These are phyloP conservation scores for Myodes glareolus DNA, from an alignment of 2,113 vertebrate species.

Conservation along the genomic window DNA sequence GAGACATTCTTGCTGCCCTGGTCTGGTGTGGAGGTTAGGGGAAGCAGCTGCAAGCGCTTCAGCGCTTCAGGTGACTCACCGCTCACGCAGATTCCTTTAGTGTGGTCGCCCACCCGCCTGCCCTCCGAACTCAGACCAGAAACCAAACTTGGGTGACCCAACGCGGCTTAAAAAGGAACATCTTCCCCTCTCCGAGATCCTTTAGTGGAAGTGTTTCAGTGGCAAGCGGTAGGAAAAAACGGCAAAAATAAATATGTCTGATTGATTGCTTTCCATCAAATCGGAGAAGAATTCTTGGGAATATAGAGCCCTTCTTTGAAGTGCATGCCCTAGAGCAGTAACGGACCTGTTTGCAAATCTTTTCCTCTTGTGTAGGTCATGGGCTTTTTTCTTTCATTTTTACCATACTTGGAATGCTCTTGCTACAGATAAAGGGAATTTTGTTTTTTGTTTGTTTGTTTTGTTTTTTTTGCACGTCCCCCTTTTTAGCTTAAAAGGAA, in stretches of 20 bases:
- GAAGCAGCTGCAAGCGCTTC: background rate
- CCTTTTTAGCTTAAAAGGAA: background rate
- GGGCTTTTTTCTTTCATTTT: background rate
- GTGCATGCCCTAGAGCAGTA: background rate
- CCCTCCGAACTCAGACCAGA: background rate
- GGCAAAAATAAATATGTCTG: background rate
- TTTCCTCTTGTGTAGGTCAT: background rate
- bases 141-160: background rate
- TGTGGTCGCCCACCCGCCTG: background rate
- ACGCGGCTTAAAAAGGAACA: background rate
- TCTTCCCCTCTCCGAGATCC: background rate
- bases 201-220: conserved; percentile 40
- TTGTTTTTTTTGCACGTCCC: conserved; percentile 17
- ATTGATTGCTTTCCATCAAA: background rate
- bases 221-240: background rate
- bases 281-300: background rate
- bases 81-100: background rate
- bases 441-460: background rate
- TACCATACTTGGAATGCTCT: conserved; percentile 3
- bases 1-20: background rate
- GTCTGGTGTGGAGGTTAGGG: background rate
- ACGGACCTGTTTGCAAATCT: background rate
- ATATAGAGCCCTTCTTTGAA: conserved; percentile 35
- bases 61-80: background rate
- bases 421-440: background rate